phyloP scores from a whole-genome alignment of 2,888 invertebrate genomes.

The Epinotia demarniana region DNA sequence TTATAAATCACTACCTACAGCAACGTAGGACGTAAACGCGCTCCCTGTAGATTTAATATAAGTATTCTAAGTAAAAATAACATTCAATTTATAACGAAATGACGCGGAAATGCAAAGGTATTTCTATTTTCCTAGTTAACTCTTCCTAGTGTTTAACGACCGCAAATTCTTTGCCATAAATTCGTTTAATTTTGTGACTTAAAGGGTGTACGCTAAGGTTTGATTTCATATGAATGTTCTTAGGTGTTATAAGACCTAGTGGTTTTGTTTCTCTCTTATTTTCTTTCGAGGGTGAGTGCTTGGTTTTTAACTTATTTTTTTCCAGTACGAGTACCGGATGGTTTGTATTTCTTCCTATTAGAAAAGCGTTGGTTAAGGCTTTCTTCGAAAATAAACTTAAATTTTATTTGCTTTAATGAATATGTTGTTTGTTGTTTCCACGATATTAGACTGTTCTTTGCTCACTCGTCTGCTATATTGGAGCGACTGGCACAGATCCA shows the following conservation, averaged over 20 bases:
- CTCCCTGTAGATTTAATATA: neutral
- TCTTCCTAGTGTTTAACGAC: constrained; percentile 1
- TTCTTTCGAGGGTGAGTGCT: neutral
- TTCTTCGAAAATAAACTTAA: neutral
- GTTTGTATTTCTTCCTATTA: constrained; percentile 7
- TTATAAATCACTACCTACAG: no score
- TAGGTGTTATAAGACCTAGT: neutral
- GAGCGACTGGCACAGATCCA: neutral
- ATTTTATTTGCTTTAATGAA: no score
- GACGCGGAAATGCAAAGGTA: constrained; percentile 5
- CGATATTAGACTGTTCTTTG: neutral
- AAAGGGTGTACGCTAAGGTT: neutral
- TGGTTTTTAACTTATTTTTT: neutral
- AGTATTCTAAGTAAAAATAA: constrained; percentile 11
- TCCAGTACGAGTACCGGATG: neutral
- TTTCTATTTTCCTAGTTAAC: neutral
- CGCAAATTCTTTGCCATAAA: neutral
- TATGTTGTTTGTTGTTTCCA: no score
- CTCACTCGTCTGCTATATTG: neutral
- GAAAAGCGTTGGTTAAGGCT: neutral
- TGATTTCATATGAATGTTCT: no score
- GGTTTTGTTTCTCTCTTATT: neutral
- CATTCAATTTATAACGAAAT: constrained; percentile 12
- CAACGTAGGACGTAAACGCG: neutral
- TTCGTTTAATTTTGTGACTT: neutral